phyloP scores from a whole-genome alignment of 1,140 invertebrate species.

The Aphelinus certus region DNA sequence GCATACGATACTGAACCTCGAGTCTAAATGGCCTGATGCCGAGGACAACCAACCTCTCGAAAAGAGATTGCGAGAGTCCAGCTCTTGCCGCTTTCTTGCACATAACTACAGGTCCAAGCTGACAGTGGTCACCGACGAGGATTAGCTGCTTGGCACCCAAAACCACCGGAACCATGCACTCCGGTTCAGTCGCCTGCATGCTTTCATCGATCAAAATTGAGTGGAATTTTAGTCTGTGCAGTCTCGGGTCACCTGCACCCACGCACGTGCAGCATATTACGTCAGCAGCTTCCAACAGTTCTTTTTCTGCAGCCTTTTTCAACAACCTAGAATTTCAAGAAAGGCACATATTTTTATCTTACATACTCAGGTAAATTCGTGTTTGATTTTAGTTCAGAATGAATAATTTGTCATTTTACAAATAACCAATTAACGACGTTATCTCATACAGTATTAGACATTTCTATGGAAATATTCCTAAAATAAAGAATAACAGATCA shows the following conservation, averaged over 20 bases:
- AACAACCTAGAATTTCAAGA: conserved; percentile 70
- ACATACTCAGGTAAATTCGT: no score
- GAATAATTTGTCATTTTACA: not conserved
- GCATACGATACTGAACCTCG: conserved; percentile 99
- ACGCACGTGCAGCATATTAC: conserved; percentile 99
- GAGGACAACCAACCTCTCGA: conserved; percentile 95
- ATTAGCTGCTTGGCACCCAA: conserved; percentile 96
- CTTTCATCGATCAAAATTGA: conserved; percentile 99
- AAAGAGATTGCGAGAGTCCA: conserved; percentile 96
- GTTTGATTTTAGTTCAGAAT: no score
- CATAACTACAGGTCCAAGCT: conserved; percentile 98
- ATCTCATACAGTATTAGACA: no score
- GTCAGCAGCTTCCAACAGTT: conserved; percentile 94
- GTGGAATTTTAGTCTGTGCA: conserved; percentile 92
- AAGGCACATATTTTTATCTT: no score
- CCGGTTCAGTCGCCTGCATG: conserved; percentile 96
- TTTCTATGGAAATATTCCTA: no score
- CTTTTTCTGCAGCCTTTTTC: conserved; percentile 91
- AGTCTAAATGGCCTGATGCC: conserved; percentile 94
- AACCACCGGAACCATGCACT: conserved; percentile 98
- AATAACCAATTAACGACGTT: no score
- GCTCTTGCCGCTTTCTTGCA: conserved; percentile 98
- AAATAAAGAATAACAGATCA: no score
- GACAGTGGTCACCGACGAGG: conserved; percentile 98
- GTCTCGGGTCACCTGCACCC: conserved; percentile 93